Evolutionary conservation across 92 coral and sea anemone genomes (phyloP).

Genomic region (Epizoanthus rinbou): DNA sequence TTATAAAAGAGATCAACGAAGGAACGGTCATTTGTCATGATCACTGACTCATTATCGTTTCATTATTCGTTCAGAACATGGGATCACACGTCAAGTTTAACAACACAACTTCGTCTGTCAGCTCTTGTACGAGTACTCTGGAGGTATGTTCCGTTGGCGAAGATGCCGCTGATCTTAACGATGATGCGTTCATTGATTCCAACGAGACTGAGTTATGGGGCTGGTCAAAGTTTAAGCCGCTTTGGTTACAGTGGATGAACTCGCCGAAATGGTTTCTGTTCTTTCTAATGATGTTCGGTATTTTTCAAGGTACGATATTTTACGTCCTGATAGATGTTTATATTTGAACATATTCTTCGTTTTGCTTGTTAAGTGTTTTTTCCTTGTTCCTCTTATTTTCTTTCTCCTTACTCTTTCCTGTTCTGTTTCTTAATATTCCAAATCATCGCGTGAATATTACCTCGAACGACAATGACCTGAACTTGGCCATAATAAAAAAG

Average conservation of each 20-base stretch:
- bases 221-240: constrained; percentile 64
- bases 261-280: constrained; percentile 72
- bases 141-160: constrained; percentile 16
- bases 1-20: too few relatives aligned
- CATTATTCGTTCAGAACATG: neutral
- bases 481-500: too few relatives aligned
- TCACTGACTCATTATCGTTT: neutral
- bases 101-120: neutral
- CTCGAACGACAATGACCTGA: too few relatives aligned
- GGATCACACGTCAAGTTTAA: neutral
- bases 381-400: neutral
- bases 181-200: neutral
- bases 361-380: neutral
- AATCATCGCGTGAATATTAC: too few relatives aligned
- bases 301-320: constrained; percentile 63
- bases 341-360: neutral
- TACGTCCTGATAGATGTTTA: neutral
- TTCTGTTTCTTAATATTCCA: too few relatives aligned
- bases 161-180: neutral
- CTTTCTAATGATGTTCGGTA: constrained; percentile 63
- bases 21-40: too few relatives aligned
- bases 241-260: constrained; percentile 60
- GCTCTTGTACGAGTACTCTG: neutral
- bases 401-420: too few relatives aligned
- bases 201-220: constrained; percentile 49